Base-by-base conservation (phyloP, 2,797 vertebrate genomes). In the Nothura maculosa region DNA sequence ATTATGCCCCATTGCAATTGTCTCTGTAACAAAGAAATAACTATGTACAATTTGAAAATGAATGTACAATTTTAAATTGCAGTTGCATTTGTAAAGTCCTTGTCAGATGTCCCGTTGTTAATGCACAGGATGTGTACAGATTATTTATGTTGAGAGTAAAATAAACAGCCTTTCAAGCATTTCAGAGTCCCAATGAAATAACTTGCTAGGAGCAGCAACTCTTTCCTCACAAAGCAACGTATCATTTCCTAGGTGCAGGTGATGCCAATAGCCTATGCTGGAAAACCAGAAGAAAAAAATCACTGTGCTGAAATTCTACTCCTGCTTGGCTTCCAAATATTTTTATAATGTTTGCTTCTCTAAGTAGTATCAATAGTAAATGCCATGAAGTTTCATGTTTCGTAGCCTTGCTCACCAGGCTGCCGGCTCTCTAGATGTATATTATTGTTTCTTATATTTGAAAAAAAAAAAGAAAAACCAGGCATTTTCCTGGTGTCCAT, bases 111-210 rank as follows among this genome's bases (percentile, higher is more conserved):
- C 95, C 87, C 85, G 86, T 81, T 93, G 93, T 94, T 96, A 93
- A 86, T 96, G 91, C 90, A 96, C 83, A 96, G 91, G 78, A 92
- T 93, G 79, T 97, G 94, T 97, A 96, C 96, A 97, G 93, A 85
- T 82, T 97, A 96, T 96, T 97, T 98, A 96, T 97, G 95, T 94
- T 96, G 78, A 94, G 83, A 96, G 94, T 97, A 96, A 97, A 96
- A 84, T 80, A 90, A 95, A 93, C 58, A 36, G 73, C 89, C 86
- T 95, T 95, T 93, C 84, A 89, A 96, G 94, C 89, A 90, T 95
- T 95, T 93, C 86, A 91, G 75, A 91, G 89, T 96, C 89, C 93
- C 96, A 83, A 81, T 36, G 1, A 96, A 93, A 75, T 79, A 90
- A 95, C 91, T 93, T 43, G 62, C 74, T 87, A 9, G 2, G 89